These are phyloP conservation scores for Orthonyx spaldingii DNA, from an alignment of 2,113 vertebrate species.

Conservation along the genomic window DNA sequence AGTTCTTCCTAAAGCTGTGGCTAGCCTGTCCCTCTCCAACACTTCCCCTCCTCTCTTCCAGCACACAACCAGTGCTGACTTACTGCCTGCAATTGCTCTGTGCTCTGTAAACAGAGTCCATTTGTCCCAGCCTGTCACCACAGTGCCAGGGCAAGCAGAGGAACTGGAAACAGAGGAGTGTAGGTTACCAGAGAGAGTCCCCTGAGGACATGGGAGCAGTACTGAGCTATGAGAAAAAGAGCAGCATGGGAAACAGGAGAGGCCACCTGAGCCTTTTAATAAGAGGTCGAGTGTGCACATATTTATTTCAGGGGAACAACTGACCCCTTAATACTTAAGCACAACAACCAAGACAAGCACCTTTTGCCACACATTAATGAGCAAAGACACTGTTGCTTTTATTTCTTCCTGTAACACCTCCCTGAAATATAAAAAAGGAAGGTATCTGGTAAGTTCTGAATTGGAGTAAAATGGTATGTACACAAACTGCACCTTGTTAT, in stretches of 20 bases:
- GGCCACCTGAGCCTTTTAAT: accelerated
- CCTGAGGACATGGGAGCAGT: not conserved
- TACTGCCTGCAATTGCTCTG: not conserved
- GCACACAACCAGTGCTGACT: not conserved
- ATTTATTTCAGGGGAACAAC: not conserved
- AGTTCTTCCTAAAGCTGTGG: not conserved
- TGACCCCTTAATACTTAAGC: not conserved
- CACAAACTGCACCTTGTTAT: not conserved
- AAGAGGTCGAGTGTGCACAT: accelerated
- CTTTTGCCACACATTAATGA: not conserved
- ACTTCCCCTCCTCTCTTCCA: not conserved
- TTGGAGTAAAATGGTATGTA: accelerated
- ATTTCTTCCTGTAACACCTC: not conserved
- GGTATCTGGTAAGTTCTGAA: not conserved
- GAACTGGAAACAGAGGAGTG: not conserved
- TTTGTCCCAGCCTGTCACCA: not conserved
- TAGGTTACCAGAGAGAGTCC: not conserved
- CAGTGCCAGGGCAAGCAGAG: not conserved
- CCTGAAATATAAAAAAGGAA: not conserved
- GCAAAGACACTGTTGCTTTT: not conserved
- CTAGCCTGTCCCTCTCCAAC: not conserved
- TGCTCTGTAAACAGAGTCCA: not conserved
- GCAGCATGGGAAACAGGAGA: not conserved
- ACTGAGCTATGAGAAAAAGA: not conserved
- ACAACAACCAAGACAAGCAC: not conserved